phyloP scores from a whole-genome alignment of 2,113 vertebrate species.

The Cebidichthys violaceus region DNA sequence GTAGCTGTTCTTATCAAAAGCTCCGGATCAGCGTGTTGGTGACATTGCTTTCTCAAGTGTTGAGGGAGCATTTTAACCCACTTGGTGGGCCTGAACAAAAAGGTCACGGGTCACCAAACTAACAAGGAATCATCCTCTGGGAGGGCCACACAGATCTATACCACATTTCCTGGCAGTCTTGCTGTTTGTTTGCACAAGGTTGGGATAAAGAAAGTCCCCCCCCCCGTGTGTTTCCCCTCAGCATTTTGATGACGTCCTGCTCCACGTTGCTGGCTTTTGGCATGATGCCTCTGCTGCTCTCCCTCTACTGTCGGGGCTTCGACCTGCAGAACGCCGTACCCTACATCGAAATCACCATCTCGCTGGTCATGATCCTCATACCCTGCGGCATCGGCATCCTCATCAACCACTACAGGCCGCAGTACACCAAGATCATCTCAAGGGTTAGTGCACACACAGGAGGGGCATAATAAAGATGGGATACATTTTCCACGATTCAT shows the following conservation, averaged over 20 bases:
- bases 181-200: too few species aligned
- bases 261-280: slow-evolving; percentile 85
- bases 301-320: slow-evolving; percentile 85
- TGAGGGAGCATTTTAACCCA: background rate
- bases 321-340: slow-evolving; percentile 81
- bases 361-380: slow-evolving; percentile 81
- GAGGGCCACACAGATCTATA: background rate
- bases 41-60: background rate
- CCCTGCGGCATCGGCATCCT: slow-evolving; percentile 84
- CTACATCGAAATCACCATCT: slow-evolving; percentile 79
- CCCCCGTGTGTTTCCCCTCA: slow-evolving; percentile 49
- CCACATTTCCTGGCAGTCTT: too few species aligned
- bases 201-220: background rate
- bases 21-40: background rate
- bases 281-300: slow-evolving; percentile 90
- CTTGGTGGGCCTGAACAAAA: background rate
- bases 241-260: slow-evolving; percentile 88
- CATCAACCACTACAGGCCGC: slow-evolving; percentile 84
- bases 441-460: slow-evolving; percentile 82
- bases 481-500: background rate
- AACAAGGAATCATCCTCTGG: too few species aligned
- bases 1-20: background rate
- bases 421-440: slow-evolving; percentile 76
- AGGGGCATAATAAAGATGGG: background rate
- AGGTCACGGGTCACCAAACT: background rate